Conservation (phyloP, 2,113 vertebrate species). For the Centrocercus urophasianus region DNA sequence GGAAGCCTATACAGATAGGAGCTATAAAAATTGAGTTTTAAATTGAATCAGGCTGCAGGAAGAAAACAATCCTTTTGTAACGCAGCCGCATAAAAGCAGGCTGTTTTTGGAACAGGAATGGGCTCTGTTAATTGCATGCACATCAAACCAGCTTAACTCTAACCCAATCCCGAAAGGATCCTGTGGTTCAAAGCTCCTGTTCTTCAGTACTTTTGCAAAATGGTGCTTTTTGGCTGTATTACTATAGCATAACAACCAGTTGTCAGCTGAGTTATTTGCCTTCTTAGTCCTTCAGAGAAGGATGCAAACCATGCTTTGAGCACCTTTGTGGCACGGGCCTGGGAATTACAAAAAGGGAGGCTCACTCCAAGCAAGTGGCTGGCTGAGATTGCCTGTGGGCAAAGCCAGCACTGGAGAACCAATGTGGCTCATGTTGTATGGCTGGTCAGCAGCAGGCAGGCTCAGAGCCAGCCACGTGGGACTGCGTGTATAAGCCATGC, state of each 20-base stretch:
- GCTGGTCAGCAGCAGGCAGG: not conserved
- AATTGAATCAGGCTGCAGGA: constrained; percentile 62
- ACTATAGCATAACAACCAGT: not conserved
- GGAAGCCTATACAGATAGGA: constrained; percentile 61
- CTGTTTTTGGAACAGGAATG: constrained; percentile 17
- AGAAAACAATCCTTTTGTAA: constrained; percentile 53
- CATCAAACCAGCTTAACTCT: not conserved
- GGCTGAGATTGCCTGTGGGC: not conserved
- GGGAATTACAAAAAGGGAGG: not conserved
- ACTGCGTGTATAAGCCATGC: not conserved
- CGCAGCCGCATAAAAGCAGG: constrained; percentile 9
- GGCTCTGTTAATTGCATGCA: not conserved
- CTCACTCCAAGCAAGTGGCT: not conserved
- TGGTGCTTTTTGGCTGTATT: not conserved
- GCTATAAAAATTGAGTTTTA: constrained; percentile 62
- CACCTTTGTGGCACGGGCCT: not conserved
- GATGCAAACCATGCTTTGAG: not conserved
- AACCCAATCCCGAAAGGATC: not conserved
- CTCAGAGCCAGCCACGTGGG: fast-evolving
- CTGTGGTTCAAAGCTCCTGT: not conserved
- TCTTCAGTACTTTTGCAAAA: not conserved
- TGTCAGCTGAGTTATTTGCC: not conserved
- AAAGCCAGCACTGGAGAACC: not conserved
- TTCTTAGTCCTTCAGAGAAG: not conserved
- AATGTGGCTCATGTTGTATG: fast-evolving